Evolutionary conservation across 2,113 vertebrate species (phyloP), one percentile per base, ranked within the genome.

Genomic region (Rhizomys pruinosus): DNA sequence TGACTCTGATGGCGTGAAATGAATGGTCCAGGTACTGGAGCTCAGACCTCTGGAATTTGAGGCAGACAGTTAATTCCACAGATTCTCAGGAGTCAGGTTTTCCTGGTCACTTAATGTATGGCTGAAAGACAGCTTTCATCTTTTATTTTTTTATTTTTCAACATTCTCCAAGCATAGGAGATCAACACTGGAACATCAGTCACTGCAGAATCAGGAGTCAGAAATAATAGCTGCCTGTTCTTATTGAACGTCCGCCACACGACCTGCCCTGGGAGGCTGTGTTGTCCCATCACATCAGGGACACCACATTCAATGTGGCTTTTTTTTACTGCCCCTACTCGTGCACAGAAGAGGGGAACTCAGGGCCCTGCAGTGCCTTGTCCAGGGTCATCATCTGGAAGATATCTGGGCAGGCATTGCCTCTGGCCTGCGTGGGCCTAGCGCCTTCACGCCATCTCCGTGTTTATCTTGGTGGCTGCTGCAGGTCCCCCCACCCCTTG

Each of bases 151-250:
- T 7, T 52, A 52, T 44, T 44, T 82, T 32, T 44, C 12, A 66
- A 20, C 10, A 22, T 44, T 66, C 27, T 27, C 17, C 32, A 59
- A 44, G 27, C 61, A 22, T 39, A 44, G 80, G 29, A 66, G 17
- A 22, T 39, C 80, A 82, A 6, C 39, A 19, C 64, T 27, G 47
- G 47, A 52, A 52, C 39, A 44, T 44, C 61, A 52, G 47, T 52
- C 47, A 6, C 61, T 0, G 6, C 64, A 82, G 80, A 66, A 13
- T 66, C 39, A 34, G 7, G 61, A 66, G 13, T 66, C 39, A 34
- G 7, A 39, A 34, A 20, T 23, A 44, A 32, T 13, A 22, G 27
- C 39, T 12, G 3, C 79, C 0, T n/a, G n/a, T n/a, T n/a, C n/a
- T n/a, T 52, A 52, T 52, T 52, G 47, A 52, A 52, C 11, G 29